Evolutionary conservation across 2,888 invertebrate genomes (phyloP).

Genomic region (Nebria brevicollis): DNA sequence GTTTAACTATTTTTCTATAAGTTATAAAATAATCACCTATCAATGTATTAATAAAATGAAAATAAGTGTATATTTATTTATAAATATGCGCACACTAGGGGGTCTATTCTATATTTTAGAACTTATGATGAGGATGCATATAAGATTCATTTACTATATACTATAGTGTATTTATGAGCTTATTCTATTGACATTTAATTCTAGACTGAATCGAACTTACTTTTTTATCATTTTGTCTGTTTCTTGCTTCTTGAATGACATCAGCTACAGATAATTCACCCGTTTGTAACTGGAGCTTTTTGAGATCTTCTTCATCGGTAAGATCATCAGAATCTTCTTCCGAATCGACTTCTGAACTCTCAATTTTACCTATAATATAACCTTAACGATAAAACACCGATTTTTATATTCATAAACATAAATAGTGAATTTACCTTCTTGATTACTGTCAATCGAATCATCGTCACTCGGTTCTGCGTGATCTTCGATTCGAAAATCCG

Average conservation of each 20-base stretch:
- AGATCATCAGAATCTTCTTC: conserved; percentile 61
- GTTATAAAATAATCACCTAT: too few species aligned
- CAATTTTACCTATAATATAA: conserved; percentile 31
- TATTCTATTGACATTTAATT: too few species aligned
- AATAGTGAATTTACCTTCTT: conserved; percentile 64
- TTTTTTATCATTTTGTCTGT: conserved; percentile 62
- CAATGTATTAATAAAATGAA: too few species aligned
- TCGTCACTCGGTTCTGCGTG: conserved; percentile 82
- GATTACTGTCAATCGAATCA: conserved; percentile 77
- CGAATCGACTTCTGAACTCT: conserved; percentile 56
- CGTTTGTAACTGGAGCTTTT: conserved; percentile 57
- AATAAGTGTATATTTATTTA: too few species aligned
- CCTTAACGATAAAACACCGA: conserved; percentile 14
- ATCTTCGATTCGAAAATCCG: conserved; percentile 92
- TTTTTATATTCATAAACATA: background rate
- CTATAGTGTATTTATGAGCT: too few species aligned
- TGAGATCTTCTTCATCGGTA: conserved; percentile 60
- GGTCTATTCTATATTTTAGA: too few species aligned
- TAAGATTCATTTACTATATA: too few species aligned
- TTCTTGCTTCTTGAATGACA: conserved; percentile 65
- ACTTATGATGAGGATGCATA: too few species aligned
- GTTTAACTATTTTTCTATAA: too few species aligned
- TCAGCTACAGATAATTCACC: conserved; percentile 64
- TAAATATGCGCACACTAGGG: too few species aligned
- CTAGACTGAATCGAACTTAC: conserved; percentile 49